These are phyloP conservation scores for Galeopsomyia nigrocyanea DNA, from an alignment of 2,888 invertebrate genomes.

Conservation along the genomic window DNA sequence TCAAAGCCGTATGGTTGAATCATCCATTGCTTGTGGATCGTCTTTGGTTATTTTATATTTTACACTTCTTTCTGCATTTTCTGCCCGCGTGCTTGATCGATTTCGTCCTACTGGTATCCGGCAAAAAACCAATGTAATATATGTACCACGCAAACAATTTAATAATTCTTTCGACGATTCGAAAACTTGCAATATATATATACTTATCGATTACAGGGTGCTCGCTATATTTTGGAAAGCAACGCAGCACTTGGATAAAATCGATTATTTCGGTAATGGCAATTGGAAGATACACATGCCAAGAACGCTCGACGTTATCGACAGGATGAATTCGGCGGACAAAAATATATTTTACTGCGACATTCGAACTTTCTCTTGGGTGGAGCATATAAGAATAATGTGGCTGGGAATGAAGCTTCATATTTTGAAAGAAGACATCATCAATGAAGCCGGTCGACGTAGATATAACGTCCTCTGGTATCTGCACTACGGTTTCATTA, in stretches of 20 bases:
- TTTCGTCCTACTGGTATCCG: conserved; percentile 44
- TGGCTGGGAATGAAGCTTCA: not conserved
- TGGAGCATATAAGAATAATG: not conserved
- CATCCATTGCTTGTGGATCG: conserved; percentile 10
- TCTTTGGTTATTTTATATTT: conserved; percentile 34
- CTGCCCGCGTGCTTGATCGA: conserved; percentile 54
- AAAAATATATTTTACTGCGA: conserved; percentile 54
- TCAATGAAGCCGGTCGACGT: not conserved
- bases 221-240: not conserved
- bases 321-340: conserved; percentile 51
- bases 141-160: no score
- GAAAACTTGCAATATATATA: no score
- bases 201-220: not conserved
- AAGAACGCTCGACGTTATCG: conserved; percentile 50
- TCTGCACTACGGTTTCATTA: not conserved
- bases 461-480: not conserved
- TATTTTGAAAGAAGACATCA: not conserved
- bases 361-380: conserved; percentile 53
- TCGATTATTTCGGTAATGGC: conserved; percentile 30
- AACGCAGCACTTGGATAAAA: not conserved
- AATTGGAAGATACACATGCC: conserved; percentile 50
- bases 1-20: conserved; percentile 49
- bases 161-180: no score
- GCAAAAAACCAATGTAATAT: conserved; percentile 55
- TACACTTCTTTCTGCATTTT: conserved; percentile 52